Conservation (phyloP, 2,113 vertebrate genomes). For the Rhynchomys soricoides region DNA sequence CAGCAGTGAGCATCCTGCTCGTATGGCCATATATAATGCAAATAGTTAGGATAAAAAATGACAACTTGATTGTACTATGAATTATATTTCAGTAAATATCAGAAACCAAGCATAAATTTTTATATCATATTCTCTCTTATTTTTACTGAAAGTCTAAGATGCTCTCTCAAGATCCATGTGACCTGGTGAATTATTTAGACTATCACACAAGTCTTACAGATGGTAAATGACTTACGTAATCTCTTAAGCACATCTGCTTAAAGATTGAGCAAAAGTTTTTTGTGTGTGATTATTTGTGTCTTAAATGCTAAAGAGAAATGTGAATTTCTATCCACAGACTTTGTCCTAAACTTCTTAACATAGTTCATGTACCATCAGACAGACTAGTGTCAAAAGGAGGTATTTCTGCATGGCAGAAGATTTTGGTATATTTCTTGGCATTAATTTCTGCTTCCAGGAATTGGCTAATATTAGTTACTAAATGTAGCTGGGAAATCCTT, state of each 20-base stretch:
- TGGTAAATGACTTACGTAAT: neutral
- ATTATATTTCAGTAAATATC: neutral
- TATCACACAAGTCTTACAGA: neutral
- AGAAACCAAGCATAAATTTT: neutral
- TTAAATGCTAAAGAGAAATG: neutral
- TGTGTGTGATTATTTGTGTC: neutral
- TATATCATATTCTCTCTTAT: neutral
- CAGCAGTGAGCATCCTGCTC: neutral
- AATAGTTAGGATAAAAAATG: neutral
- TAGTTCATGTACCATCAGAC: neutral
- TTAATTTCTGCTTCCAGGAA: neutral
- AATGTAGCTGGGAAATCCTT: neutral
- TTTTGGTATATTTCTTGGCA: neutral
- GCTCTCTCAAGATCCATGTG: neutral
- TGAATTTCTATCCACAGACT: neutral
- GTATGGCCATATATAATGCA: neutral
- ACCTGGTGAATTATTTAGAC: neutral
- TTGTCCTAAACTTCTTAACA: neutral
- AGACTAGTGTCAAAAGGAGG: neutral
- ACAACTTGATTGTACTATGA: neutral
- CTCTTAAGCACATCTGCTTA: neutral
- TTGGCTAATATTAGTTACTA: neutral
- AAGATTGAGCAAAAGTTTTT: neutral
- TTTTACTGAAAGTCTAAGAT: neutral
- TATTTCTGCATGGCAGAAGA: neutral